phyloP scores from a whole-genome alignment of 37 sponge, comb jelly and placozoan species.

The Chondrilla cf. caribensis region DNA sequence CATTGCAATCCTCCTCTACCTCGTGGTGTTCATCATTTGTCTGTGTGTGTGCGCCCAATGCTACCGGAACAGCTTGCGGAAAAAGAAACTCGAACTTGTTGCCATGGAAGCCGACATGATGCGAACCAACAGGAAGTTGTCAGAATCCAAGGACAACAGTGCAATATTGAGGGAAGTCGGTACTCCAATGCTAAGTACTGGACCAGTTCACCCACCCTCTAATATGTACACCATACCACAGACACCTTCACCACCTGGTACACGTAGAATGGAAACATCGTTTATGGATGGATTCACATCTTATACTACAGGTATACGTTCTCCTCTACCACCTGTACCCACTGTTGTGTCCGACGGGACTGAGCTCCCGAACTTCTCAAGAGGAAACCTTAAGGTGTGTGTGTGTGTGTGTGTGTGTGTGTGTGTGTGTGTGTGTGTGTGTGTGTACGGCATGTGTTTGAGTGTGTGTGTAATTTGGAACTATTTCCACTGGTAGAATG shows the following conservation, averaged over 20 bases:
- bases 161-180: constrained; percentile 9
- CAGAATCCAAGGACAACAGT: constrained; percentile 45
- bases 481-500: not conserved
- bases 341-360: not conserved
- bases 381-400: constrained; percentile 37
- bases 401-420: not conserved
- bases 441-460: not conserved
- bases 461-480: not conserved
- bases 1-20: constrained; percentile 18
- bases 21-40: constrained; percentile 18
- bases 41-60: constrained; percentile 19
- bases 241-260: not conserved
- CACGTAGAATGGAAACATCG: not conserved
- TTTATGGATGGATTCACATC: not conserved
- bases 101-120: not conserved
- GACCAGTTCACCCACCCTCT: not conserved
- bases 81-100: not conserved
- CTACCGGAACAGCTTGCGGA: not conserved
- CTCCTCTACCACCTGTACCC: not conserved
- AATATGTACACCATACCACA: not conserved
- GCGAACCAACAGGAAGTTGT: not conserved
- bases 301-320: not conserved
- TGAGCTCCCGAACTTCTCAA: constrained; percentile 40
- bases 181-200: constrained; percentile 9
- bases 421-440: not conserved